Evolutionary conservation across 2,797 vertebrate genomes (phyloP), one percentile per base, ranked within the genome.

Genomic region (Schizopygopsis pylzovi): DNA sequence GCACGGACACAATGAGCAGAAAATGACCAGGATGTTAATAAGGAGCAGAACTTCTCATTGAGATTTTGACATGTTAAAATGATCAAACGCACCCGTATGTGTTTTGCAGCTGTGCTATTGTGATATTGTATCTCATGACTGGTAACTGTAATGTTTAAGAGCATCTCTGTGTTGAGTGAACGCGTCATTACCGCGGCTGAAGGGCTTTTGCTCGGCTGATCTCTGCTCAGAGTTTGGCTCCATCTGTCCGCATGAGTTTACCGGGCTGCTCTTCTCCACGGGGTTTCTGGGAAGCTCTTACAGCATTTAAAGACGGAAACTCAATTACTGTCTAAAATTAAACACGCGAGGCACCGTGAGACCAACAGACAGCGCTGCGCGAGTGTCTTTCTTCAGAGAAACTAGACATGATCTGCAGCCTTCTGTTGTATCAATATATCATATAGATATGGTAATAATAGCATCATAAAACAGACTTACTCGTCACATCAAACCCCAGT

Each of bases 211-310:
- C 68, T 71, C 10, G n/a, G 25, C 54, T 61, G 81, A 37, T 49
- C 70, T 83, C 37, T 43, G 68, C n/a, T 73, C 54, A 33, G 45
- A 49, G 43, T 81, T 70, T 41, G 49, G 68, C 70, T 83, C 70
- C 70, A 75, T 83, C 56, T 75, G 81, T 83, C 56, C 54, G 13
- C 81, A 10, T 33, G n/a, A 63, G 81, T 75, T 72, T 22, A 28
- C 39, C 7, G 15, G 37, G 68, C 81, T 43, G 18, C 39, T 72
- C 68, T 59, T 82, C 68, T 82, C 67, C 39, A 1, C 67, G 20
- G 37, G 81, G n/a, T 82, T 82, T 82, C 81, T 82, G 68, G 68
- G 81, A 82, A 82, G 81, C 81, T 82, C 72, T 82, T 72, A 82
- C 37, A 8, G 68, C 37, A 22, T 72, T 72, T 72, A 20, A 56